Conservation (phyloP, 2,888 invertebrate species). For the Cephus spinipes region DNA sequence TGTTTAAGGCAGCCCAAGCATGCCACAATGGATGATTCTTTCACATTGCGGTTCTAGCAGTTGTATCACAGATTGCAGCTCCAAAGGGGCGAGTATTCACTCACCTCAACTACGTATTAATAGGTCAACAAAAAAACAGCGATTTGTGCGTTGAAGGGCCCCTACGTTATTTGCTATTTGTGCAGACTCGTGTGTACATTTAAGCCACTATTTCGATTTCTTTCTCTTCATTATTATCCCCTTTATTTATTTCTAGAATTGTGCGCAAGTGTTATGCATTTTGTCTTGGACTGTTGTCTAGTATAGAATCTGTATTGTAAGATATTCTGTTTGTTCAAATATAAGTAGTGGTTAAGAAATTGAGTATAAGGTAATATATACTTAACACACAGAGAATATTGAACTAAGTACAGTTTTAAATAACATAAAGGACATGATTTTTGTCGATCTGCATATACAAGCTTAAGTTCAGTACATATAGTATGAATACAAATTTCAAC, state of each 20-base stretch:
- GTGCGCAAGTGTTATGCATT: background rate
- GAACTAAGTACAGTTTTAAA: background rate
- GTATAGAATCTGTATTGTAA: background rate
- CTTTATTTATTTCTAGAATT: background rate
- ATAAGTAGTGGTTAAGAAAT: no score
- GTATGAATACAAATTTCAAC: background rate
- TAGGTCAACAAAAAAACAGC: constrained; percentile 5
- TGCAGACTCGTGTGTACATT: constrained; percentile 19
- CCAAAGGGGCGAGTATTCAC: constrained; percentile 29
- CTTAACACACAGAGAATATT: background rate
- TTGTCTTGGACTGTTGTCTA: background rate
- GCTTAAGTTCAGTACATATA: background rate
- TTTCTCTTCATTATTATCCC: background rate
- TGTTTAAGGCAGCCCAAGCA: constrained; percentile 11
- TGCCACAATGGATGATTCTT: constrained; percentile 17
- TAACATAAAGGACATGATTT: background rate
- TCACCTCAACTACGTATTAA: constrained; percentile 35
- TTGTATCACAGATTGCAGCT: constrained; percentile 47
- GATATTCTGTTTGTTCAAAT: background rate
- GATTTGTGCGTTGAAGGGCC: constrained; percentile 28
- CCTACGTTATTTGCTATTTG: constrained; percentile 31
- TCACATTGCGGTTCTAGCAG: constrained; percentile 36
- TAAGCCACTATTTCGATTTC: background rate
- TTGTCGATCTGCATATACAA: background rate
- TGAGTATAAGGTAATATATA: background rate